Evolutionary conservation across 1,140 invertebrate genomes (phyloP), one percentile per base, ranked within the genome.

Genomic region (Drosophila virilis): DNA sequence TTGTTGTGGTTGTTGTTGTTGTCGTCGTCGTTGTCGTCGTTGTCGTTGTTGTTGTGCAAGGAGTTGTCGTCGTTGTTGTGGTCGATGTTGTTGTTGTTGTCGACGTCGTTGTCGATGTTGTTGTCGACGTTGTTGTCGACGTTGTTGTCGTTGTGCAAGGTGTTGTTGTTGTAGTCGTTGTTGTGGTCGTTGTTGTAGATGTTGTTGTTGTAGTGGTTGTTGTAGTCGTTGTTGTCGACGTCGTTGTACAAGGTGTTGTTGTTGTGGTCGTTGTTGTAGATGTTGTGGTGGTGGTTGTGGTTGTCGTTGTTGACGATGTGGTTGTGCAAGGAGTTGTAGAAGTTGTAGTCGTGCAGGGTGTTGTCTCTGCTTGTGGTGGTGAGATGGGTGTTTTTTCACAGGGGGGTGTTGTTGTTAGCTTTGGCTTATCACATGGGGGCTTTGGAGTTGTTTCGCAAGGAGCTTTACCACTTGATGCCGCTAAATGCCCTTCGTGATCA

Each of bases 391-490:
- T 15, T 40, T 66, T 37, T 15, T 57, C 37, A 43, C 55, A 42
- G 7, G 50, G 50, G 6, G n/a, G 3, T 6, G 48, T 32, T 10
- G 46, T 10, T 28, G 58, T 48, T 42, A 38, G 35, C 8, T 15
- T 13, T 46, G 52, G 32, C 28, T 74, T 62, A 28, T 66, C 12
- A 38, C 75, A 78, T 1, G 75, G 75, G 3, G 76, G 60, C 13
- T 68, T 69, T 10, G 40, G 15, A 8, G 73, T 75, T 15, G 59
- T 52, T 1, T 12, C 15, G 38, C 72, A 74, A 17, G 72, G 66
- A 40, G n/a, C 48, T 15, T 74, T 62, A 13, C 15, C 38, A 42
- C 15, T 28, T 33, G 17, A 6, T 15, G 32, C 17, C 35, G 28
- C 12, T 2, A 50, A 32, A 15, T 59, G 55, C 2, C 4, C 42